Conservation (phyloP, 2,797 vertebrate species). For the Acanthis flammea region DNA sequence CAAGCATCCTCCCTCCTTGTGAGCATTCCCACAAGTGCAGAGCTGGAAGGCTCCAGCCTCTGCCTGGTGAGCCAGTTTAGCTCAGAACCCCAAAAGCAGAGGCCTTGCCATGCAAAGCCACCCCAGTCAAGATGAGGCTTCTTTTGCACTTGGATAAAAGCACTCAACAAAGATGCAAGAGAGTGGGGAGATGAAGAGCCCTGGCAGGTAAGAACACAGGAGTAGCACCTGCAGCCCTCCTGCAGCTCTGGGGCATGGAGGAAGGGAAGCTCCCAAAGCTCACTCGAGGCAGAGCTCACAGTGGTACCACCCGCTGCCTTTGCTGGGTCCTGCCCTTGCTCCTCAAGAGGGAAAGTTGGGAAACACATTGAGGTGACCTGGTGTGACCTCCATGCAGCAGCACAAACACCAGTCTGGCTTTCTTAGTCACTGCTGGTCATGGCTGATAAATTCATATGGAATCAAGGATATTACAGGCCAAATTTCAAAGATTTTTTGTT, state of each 20-base stretch:
- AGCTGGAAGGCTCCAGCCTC: not conserved
- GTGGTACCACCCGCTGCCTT: not conserved
- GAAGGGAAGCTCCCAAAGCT: not conserved
- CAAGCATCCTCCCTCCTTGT: accelerated
- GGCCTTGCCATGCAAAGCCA: not conserved
- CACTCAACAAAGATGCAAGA: accelerated
- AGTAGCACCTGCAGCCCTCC: accelerated
- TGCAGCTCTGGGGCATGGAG: accelerated
- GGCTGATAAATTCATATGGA: not conserved
- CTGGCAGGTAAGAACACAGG: not conserved
- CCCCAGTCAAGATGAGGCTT: not conserved
- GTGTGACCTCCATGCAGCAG: not conserved
- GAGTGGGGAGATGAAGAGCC: not conserved
- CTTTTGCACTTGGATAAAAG: not conserved
- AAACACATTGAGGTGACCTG: accelerated
- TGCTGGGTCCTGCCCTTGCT: not conserved
- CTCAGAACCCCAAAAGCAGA: not conserved
- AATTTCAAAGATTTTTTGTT: not conserved
- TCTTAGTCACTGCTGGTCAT: not conserved
- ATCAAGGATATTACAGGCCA: not conserved
- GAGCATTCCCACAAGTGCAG: accelerated
- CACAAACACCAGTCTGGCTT: not conserved
- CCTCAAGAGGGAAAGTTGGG: not conserved
- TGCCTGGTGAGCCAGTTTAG: not conserved
- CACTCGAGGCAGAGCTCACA: not conserved